A percentile compares a stretch with the other conserved stretches of the same genome.
Conservation (phyloP, 2,797 vertebrate genomes). For the Sebastes oblongus region DNA sequence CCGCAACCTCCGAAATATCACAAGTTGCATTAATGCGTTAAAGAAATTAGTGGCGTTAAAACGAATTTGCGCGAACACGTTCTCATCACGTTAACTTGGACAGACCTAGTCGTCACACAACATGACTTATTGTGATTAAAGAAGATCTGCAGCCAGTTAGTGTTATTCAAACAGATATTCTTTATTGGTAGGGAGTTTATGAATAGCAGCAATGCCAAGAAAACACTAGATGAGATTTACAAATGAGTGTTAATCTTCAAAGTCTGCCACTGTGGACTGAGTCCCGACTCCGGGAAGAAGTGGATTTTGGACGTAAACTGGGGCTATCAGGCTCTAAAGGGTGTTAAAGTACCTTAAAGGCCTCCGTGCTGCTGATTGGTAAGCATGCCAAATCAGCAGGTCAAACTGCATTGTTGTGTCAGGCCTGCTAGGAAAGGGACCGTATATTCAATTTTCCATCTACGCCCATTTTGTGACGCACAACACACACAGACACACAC, state of each 20-base stretch:
- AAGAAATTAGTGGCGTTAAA: too few relatives aligned
- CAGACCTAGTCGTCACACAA: neutral
- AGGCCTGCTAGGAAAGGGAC: neutral
- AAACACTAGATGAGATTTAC: neutral
- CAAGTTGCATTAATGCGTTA: too few relatives aligned
- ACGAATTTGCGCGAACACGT: too few relatives aligned
- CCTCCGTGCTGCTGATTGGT: neutral
- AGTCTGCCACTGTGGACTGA: neutral
- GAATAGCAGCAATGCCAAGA: neutral
- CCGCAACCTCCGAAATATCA: too few relatives aligned
- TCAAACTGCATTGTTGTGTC: too few relatives aligned
- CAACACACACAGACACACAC: too few relatives aligned
- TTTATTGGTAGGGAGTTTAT: neutral
- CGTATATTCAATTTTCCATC: neutral
- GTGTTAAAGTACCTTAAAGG: neutral
- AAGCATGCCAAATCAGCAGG: neutral
- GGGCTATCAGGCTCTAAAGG: too few relatives aligned
- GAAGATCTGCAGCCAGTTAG: neutral
- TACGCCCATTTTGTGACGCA: too few relatives aligned
- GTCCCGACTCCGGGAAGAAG: neutral
- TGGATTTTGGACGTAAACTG: too few relatives aligned
- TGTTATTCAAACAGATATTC: neutral
- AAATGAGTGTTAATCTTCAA: neutral
- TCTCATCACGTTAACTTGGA: too few relatives aligned
- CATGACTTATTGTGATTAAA: neutral